Base-by-base conservation (phyloP, 2,113 vertebrate genomes). In the Nothobranchius kuhntae region DNA sequence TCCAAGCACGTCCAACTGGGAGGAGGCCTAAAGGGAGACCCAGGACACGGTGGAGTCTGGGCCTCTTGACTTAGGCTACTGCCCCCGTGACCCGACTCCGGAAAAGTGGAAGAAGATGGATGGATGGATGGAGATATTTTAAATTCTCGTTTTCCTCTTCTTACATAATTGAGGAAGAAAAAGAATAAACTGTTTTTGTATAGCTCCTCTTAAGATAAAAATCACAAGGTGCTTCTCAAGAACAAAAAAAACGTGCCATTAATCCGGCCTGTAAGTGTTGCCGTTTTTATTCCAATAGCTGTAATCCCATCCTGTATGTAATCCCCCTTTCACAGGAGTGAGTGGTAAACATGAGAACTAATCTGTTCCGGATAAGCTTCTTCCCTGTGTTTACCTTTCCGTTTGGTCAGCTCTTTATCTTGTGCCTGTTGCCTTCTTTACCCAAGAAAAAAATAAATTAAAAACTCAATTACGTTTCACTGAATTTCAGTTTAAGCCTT, bases 341-440 rank as follows among this genome's bases (percentile, higher is more conserved):
- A 78, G 73, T 77, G 69, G 64, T 75, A 64, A 73, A 68, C 30
- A 45, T 81, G 71, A 76, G 71, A 68, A 63, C 44, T 90, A 87
- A 90, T 87, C 84, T 75, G 66, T 64, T 75, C 62, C 80, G 76
- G 69, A 75, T 63, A 85, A 88, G 80, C 71, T 58, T 66, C 77
- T 67, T 85, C 71, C 75, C 68, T 78, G 78, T 88, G 83, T 88
- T 87, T 88, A 86, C 87, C 53, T 17, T 12, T 73, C 67, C 78
- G 78, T 86, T 81, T 82, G 58, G 38, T 17, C 64, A 61, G 47
- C 76, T 36, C 61, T 21, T 81, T 56, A 86, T 61, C 71, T 63
- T 77, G 61, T 71, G 46, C 63, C 81, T 76, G 68, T 71, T 44
- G 12, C 54, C 62, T 68, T 75, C 15, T 40, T 9, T 40, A 7